Conservation (phyloP, 2,888 invertebrate species). For the Zaprionus lineosus region DNA sequence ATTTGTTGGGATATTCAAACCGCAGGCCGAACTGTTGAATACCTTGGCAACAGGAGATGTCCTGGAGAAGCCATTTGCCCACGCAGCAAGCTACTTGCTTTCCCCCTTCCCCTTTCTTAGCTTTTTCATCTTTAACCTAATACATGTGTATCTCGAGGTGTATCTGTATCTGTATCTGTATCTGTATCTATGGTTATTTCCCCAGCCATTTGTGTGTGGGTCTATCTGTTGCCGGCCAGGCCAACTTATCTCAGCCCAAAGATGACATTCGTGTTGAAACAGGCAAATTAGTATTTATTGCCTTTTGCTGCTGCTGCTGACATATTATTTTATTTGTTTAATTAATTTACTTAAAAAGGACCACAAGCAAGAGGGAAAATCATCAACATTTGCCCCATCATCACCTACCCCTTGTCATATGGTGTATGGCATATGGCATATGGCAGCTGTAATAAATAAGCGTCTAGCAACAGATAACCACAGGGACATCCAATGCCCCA, state of each 20-base stretch:
- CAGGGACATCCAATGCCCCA: conserved; percentile 44
- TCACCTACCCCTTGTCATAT: conserved; percentile 4
- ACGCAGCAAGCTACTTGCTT: background rate
- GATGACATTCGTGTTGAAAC: conserved; percentile 75
- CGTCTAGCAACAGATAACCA: conserved; percentile 65
- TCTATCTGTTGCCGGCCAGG: background rate
- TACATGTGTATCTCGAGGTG: background rate
- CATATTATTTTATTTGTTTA: conserved; percentile 78
- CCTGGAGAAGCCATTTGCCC: conserved; percentile 5
- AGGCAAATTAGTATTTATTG: conserved; percentile 74
- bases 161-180: background rate
- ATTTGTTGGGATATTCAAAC: conserved; percentile 3
- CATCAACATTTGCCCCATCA: conserved; percentile 29
- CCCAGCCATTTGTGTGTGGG: background rate
- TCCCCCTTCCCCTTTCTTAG: too few species aligned
- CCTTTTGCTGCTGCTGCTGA: conserved; percentile 65
- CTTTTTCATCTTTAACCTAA: background rate
- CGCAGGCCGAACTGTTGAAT: conserved; percentile 18
- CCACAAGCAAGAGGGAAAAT: conserved; percentile 47
- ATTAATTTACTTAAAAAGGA: conserved; percentile 68
- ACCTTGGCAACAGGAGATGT: background rate
- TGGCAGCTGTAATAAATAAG: conserved; percentile 72
- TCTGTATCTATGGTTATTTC: conserved; percentile 5
- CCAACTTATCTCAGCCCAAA: conserved; percentile 56
- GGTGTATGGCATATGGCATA: conserved; percentile 68